phyloP scores from a whole-genome alignment of 1,140 invertebrate species.

The Archegozetes longisetosus region DNA sequence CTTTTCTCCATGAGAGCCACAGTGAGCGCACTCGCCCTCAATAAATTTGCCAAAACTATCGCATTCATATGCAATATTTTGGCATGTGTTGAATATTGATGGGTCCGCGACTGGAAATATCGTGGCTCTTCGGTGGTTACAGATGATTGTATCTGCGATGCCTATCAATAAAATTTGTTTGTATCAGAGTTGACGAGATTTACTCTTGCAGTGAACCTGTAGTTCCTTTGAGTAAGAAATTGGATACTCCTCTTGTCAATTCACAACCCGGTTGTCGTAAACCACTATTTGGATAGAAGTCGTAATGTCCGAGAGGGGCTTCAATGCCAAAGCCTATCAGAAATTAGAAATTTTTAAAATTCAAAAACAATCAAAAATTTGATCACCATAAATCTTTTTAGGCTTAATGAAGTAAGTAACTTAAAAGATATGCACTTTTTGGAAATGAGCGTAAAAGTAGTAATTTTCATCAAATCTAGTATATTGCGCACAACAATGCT shows the following conservation, averaged over 20 bases:
- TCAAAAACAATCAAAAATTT: too few species aligned
- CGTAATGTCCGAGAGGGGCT: slow-evolving; percentile 62
- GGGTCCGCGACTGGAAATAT: not conserved
- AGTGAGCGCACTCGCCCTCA: not conserved
- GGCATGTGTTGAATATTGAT: not conserved
- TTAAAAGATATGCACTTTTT: too few species aligned
- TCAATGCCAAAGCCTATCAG: slow-evolving; percentile 56
- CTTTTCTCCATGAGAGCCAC: not conserved
- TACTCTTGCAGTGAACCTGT: too few species aligned
- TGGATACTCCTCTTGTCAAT: not conserved
- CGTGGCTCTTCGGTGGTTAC: not conserved
- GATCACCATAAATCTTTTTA: too few species aligned
- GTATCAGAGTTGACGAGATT: too few species aligned
- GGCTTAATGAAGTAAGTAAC: too few species aligned
- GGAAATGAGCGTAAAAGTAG: too few species aligned
- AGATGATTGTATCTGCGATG: not conserved
- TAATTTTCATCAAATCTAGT: too few species aligned
- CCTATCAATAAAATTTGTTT: too few species aligned
- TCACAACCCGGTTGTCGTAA: slow-evolving; percentile 66
- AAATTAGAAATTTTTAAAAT: too few species aligned
- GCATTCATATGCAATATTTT: not conserved
- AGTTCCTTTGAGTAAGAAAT: not conserved
- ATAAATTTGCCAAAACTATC: not conserved
- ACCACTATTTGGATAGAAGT: slow-evolving; percentile 76
- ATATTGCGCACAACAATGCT: too few species aligned